Percentiles rank a stretch among this genome's conserved stretches.
phyloP scores from a whole-genome alignment of 2,113 vertebrate species.

The Pelusios castaneus region DNA sequence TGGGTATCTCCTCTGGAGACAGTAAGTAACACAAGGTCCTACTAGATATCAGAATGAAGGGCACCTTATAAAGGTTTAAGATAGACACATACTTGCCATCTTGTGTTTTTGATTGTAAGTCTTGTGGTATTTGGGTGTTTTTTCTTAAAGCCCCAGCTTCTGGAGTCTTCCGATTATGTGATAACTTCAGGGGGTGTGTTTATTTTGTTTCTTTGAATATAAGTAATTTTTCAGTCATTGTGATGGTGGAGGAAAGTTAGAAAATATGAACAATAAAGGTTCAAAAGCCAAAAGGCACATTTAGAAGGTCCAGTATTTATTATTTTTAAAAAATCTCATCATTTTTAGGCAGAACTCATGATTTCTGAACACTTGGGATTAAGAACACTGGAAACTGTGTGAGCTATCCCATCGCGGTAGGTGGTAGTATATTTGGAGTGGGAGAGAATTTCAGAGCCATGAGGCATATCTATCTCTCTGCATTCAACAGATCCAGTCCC shows the following conservation, averaged over 20 bases:
- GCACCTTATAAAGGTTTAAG: not conserved
- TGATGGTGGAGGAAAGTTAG: not conserved
- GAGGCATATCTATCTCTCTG: not conserved
- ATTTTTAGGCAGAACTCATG: not conserved
- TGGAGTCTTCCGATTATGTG: not conserved
- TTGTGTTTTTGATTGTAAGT: not conserved
- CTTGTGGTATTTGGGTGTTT: not conserved
- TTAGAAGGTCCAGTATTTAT: not conserved
- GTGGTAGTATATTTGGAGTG: not conserved
- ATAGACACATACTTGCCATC: not conserved
- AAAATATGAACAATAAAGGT: not conserved
- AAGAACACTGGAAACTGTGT: not conserved
- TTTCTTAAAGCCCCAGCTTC: not conserved
- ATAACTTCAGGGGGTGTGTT: not conserved
- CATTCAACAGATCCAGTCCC: not conserved
- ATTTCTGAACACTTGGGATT: not conserved
- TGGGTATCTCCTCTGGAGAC: not conserved
- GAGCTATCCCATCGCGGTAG: not conserved
- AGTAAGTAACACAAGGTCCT: not conserved
- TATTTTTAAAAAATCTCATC: not conserved
- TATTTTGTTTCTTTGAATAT: not conserved
- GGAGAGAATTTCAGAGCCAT: not conserved
- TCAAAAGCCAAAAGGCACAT: not conserved
- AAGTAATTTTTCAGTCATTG: not conserved
- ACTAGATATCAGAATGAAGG: not conserved